phyloP scores from a whole-genome alignment of 2,888 invertebrate genomes.

The Hofmannophila pseudospretella region DNA sequence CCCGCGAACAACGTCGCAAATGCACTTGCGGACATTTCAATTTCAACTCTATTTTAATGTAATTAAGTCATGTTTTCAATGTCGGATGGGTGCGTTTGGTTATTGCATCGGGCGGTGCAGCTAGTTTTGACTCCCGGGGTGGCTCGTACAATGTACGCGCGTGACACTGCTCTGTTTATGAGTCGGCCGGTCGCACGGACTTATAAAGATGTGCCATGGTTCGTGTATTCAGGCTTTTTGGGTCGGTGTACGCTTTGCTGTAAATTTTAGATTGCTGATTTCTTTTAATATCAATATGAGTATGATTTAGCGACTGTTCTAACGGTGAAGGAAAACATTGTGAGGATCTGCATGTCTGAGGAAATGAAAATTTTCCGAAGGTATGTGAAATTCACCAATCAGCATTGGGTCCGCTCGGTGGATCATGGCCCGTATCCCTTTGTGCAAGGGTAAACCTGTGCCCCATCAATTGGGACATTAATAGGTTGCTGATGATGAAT shows the following conservation, averaged over 20 bases:
- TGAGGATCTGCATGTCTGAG: no score
- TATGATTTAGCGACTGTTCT: no score
- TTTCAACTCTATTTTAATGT: neutral
- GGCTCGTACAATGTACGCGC: conserved; percentile 70
- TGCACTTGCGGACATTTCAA: neutral
- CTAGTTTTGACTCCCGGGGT: conserved; percentile 73
- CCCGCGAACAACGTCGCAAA: conserved; percentile 3
- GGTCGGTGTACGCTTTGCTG: no score
- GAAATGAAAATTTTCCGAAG: no score
- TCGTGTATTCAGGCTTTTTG: conserved; percentile 20
- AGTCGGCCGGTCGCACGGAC: conserved; percentile 39
- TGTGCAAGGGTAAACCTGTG: no score
- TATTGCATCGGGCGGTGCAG: conserved; percentile 46
- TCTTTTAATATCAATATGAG: no score
- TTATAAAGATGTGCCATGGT: conserved; percentile 43
- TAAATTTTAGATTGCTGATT: neutral
- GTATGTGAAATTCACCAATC: no score
- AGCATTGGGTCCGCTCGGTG: no score
- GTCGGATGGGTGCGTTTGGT: conserved; percentile 13
- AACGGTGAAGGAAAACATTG: no score
- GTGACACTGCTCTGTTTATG: conserved; percentile 75
- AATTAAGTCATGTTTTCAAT: conserved; percentile 20
- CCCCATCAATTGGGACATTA: no score
- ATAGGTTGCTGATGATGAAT: no score
- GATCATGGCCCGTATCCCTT: no score